Percentiles rank a stretch among this genome's conserved stretches.
phyloP scores from a whole-genome alignment of 2,113 vertebrate genomes.

The Talpa occidentalis region DNA sequence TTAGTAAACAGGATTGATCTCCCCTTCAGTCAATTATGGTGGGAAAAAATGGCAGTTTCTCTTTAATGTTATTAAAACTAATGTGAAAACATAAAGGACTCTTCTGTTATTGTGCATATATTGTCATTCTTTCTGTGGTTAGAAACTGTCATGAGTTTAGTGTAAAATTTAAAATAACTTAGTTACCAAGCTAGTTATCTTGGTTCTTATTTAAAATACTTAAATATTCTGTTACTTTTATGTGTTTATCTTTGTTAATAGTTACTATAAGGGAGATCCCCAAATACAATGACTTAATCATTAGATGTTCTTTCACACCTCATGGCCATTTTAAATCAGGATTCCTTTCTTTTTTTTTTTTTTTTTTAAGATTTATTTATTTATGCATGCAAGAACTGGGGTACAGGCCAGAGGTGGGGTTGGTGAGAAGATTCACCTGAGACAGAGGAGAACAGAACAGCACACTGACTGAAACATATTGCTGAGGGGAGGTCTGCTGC shows the following conservation, averaged over 20 bases:
- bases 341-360: no score
- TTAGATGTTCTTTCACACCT: not conserved
- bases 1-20: not conserved
- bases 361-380: no score
- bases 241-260: slow-evolving; percentile 13
- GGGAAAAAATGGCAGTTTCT: slow-evolving; percentile 7
- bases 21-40: not conserved
- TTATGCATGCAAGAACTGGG: no score
- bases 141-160: not conserved
- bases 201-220: slow-evolving; percentile 45
- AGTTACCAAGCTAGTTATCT: not conserved
- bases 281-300: not conserved
- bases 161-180: slow-evolving; percentile 41
- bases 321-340: not conserved
- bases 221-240: slow-evolving; percentile 33
- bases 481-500: no score
- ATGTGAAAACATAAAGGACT: not conserved
- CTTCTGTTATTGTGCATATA: not conserved
- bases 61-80: not conserved
- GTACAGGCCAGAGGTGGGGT: no score
- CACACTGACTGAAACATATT: no score
- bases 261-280: not conserved
- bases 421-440: no score
- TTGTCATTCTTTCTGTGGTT: slow-evolving; percentile 38
- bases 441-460: no score